Evolutionary conservation across 1,140 invertebrate species (phyloP).

Genomic region (Drosophila rufa): DNA sequence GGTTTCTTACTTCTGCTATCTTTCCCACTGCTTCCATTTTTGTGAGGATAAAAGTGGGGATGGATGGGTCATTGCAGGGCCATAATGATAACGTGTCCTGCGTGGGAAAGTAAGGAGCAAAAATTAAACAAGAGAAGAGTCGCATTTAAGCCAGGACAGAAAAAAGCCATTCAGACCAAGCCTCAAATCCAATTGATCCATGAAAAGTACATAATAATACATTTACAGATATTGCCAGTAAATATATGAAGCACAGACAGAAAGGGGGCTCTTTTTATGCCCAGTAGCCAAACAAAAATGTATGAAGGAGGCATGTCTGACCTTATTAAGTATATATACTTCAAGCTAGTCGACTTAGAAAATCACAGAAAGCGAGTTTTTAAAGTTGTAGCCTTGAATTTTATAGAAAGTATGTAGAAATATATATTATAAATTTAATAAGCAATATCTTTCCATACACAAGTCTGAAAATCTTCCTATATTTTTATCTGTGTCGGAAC

Average conservation of each 20-base stretch:
- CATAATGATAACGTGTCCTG: conserved; percentile 24
- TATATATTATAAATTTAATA: too few relatives aligned
- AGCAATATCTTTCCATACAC: too few relatives aligned
- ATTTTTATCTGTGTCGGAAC: not conserved
- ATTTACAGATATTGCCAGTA: conserved; percentile 10
- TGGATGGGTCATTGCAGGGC: conserved; percentile 7
- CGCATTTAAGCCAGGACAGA: not conserved
- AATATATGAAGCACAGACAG: not conserved
- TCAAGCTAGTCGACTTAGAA: not conserved
- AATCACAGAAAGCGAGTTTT: too few relatives aligned
- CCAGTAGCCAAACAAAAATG: too few relatives aligned
- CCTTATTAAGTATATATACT: not conserved
- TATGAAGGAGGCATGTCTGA: too few relatives aligned
- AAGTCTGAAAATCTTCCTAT: too few relatives aligned
- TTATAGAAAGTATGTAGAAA: too few relatives aligned
- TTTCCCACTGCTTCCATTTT: not conserved
- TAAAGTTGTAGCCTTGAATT: too few relatives aligned
- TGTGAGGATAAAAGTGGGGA: not conserved
- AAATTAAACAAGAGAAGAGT: not conserved
- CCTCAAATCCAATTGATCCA: conserved; percentile 51
- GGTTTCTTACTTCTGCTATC: conserved; percentile 49
- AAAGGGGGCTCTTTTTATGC: too few relatives aligned
- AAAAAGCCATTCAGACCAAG: too few relatives aligned
- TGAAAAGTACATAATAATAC: conserved; percentile 21
- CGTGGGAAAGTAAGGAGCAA: not conserved